Conservation (phyloP, 2,797 vertebrate species). For the Harpagifer antarcticus region DNA sequence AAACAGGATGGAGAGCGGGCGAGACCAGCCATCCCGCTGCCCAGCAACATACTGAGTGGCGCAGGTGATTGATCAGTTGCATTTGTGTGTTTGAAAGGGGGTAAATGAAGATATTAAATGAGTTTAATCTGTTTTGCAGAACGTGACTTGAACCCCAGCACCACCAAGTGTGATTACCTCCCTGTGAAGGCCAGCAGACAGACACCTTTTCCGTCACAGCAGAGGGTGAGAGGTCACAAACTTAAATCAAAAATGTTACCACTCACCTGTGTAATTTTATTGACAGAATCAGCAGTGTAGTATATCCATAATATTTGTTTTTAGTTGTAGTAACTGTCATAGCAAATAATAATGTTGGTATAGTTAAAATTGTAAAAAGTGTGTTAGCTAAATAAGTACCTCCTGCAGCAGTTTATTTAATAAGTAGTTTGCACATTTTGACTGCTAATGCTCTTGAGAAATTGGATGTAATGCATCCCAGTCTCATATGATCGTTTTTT, state of each 20-base stretch:
- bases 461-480: too few species aligned
- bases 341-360: background rate
- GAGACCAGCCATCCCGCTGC: constrained; percentile 5
- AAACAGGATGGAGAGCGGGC: background rate
- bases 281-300: background rate
- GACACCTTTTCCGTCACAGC: constrained; percentile 2
- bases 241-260: background rate
- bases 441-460: background rate
- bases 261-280: background rate
- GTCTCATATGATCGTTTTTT: background rate
- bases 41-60: constrained; percentile 47
- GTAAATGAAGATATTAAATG: background rate
- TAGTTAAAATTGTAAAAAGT: background rate
- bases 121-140: constrained; percentile 49
- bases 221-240: constrained; percentile 29
- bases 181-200: constrained; percentile 25
- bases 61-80: constrained; percentile 45
- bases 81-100: constrained; percentile 14
- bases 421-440: background rate
- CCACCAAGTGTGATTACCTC: constrained; percentile 49
- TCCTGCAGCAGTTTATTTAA: background rate
- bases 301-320: too few species aligned
- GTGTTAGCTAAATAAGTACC: background rate
- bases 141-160: constrained; percentile 31
- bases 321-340: background rate